phyloP scores from a whole-genome alignment of 2,888 invertebrate species.

The Eustalomyia histrio region DNA sequence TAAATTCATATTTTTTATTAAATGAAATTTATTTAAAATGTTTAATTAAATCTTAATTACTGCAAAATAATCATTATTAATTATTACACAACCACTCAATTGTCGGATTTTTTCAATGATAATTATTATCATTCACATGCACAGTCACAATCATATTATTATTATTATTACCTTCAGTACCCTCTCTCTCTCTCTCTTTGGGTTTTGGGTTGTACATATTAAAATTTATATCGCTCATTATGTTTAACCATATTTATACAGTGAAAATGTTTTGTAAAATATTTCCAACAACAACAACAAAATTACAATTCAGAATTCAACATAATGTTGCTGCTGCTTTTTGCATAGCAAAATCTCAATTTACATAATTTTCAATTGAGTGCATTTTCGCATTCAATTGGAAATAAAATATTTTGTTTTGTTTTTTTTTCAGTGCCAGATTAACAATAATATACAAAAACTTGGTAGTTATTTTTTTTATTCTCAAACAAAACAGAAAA shows the following conservation, averaged over 20 bases:
- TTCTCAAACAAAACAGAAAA: neutral
- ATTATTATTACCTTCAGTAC: neutral
- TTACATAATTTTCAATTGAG: constrained; percentile 65
- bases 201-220: too few relatives aligned
- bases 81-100: constrained; percentile 9
- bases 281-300: neutral
- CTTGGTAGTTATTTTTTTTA: constrained; percentile 23
- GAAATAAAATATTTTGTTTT: too few relatives aligned
- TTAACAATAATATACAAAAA: constrained; percentile 25
- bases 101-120: constrained; percentile 3
- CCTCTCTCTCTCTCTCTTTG: neutral
- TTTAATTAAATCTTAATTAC: neutral
- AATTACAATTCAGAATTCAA: constrained; percentile 29
- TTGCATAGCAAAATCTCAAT: constrained; percentile 53
- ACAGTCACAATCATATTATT: too few relatives aligned
- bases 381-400: constrained; percentile 64
- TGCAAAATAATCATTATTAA: neutral
- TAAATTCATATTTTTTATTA: too few relatives aligned
- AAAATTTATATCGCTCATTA: constrained; percentile 36
- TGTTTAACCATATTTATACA: constrained; percentile 22
- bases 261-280: constrained; percentile 7
- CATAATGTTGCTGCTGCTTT: constrained; percentile 15
- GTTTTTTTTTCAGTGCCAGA: constrained; percentile 25
- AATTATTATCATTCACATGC: neutral
- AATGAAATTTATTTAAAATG: neutral